Evolutionary conservation across 2,888 invertebrate species (phyloP), one percentile per base, ranked within the genome.

Genomic region (Deilephila porcellus): DNA sequence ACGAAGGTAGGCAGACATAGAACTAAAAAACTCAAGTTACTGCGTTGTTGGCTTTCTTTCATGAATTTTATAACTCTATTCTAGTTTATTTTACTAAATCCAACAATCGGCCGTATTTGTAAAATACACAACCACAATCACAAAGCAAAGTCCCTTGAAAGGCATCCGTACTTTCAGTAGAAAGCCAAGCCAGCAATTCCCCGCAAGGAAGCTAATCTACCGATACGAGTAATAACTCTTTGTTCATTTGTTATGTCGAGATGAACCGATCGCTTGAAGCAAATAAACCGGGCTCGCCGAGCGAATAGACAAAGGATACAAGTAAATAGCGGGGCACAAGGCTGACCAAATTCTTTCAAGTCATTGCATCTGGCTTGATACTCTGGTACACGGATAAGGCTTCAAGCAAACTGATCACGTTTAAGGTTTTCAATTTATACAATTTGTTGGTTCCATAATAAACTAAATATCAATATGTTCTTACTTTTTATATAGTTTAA

Each of bases 241-340:
- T 88, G 73, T 88, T 89, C 90, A 91, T 93, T 91, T 90, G 89
- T 90, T 89, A 91, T 90, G 86, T 90, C 81, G 87, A 88, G 91
- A 89, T 90, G 90, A 92, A 88, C 89, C 90, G 92, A 93, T 93
- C 90, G 90, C 85, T 87, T 86, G 85, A 86, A 90, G 87, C 87
- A 91, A 93, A 93, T 93, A 93, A 90, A 91, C 86, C 86, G 82
- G 83, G 86, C 91, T 91, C 88, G 90, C 92, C 90, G 83, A 92
- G 91, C 92, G 91, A 90, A 89, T 90, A 93, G 91, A 93, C 92
- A 93, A 93, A 92, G 91, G 91, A 90, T 90, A 91, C 92, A 93
- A 93, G 93, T 92, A 93, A 91, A 90, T 90, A 91, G 62, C 71
- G 8, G 52, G 63, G 60, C 56, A 73, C 73, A 63, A 73, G 20